phyloP scores from a whole-genome alignment of 1,140 invertebrate species.

The Samia ricini region DNA sequence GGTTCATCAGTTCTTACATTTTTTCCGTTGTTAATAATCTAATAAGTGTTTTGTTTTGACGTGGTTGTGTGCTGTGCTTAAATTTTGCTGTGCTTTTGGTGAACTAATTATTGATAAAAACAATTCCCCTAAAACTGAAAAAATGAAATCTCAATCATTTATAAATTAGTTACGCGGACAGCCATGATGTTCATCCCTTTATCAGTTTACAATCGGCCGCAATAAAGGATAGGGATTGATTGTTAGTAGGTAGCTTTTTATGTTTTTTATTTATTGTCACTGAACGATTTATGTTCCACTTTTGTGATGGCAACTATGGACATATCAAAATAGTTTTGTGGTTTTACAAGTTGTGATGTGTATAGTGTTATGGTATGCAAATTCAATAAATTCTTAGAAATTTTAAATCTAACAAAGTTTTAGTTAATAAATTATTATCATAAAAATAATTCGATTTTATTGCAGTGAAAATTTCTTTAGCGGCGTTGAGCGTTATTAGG shows the following conservation, averaged over 20 bases:
- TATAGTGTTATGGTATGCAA: neutral
- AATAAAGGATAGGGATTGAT: constrained; percentile 69
- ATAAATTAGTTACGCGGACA: constrained; percentile 75
- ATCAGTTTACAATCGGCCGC: constrained; percentile 66
- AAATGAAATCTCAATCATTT: constrained; percentile 75
- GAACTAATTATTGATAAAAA: neutral
- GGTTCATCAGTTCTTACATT: no score
- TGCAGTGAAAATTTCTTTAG: no score
- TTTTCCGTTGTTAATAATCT: no score
- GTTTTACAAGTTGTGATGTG: neutral
- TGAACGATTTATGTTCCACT: constrained; percentile 51
- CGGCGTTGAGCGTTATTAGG: no score
- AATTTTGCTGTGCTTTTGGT: neutral
- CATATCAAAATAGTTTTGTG: constrained; percentile 20
- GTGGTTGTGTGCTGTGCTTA: neutral
- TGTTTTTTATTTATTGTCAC: constrained; percentile 54
- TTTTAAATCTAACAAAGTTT: neutral
- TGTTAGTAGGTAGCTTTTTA: constrained; percentile 52
- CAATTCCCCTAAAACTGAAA: constrained; percentile 30
- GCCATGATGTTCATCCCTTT: constrained; percentile 67
- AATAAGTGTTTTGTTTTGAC: no score
- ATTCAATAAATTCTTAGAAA: neutral
- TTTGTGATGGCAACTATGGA: constrained; percentile 25
- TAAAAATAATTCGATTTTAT: no score
- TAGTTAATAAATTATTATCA: neutral